Conservation (phyloP, 2,113 vertebrate species). For the human region GRCh38 chrX:124603001-124603500, state of each 20-base stretch:
- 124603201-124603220: not conserved
- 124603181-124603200: not conserved
- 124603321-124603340: not conserved
- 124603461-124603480: not conserved
- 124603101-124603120: not conserved
- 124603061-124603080: not conserved
- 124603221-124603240: not conserved
- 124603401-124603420: not conserved
- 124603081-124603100: not conserved
- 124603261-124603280: not conserved
- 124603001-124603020: not conserved
- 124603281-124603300: not conserved
- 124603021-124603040: not conserved
- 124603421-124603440: constrained; percentile 24
- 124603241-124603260: not conserved
- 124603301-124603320: not conserved
- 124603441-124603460: not conserved
- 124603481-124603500: constrained; percentile 7
- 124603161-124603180: not conserved
- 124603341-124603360: not conserved
- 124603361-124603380: not conserved
- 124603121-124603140: not conserved
- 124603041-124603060: not conserved
- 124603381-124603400: not conserved
- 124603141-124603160: not conserved